Evolutionary conservation across 2,888 invertebrate genomes (phyloP).

Genomic region (Pyrrhosoma nymphula): DNA sequence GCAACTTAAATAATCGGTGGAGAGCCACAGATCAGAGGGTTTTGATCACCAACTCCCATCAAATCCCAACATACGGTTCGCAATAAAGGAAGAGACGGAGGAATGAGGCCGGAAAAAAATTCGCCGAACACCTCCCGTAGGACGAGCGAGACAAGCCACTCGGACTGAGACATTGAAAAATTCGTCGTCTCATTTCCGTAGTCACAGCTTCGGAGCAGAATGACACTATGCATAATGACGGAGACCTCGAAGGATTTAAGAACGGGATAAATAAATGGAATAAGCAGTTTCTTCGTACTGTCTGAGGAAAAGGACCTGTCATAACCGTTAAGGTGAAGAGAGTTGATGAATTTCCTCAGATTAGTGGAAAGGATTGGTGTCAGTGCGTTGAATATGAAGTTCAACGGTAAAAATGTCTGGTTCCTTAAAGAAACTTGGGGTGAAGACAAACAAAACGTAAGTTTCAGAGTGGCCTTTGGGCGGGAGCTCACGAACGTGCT

Average conservation of each 20-base stretch:
- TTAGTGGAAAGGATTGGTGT: neutral
- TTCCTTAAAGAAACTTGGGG: neutral
- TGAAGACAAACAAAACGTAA: neutral
- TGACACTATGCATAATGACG: slow-evolving; percentile 44
- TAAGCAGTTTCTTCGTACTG: neutral
- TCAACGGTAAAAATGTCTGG: neutral
- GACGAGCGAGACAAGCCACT: slow-evolving; percentile 16
- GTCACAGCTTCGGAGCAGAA: slow-evolving; percentile 12
- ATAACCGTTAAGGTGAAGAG: neutral
- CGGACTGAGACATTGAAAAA: slow-evolving; percentile 16
- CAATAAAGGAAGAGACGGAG: neutral
- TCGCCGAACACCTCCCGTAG: neutral
- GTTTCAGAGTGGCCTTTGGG: neutral
- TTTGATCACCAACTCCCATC: no score
- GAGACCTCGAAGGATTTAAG: neutral
- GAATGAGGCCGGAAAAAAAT: neutral
- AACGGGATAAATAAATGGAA: neutral
- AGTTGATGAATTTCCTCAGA: neutral
- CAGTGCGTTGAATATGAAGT: neutral
- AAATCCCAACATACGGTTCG: no score
- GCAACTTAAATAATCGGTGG: no score
- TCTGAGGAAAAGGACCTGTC: neutral
- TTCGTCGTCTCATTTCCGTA: slow-evolving; percentile 45
- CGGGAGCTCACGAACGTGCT: neutral
- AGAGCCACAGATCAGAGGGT: no score